Percentiles rank a stretch among this genome's conserved stretches.
These are phyloP conservation scores for Macaria notata DNA, from an alignment of 2,888 invertebrate genomes.

Conservation along the genomic window DNA sequence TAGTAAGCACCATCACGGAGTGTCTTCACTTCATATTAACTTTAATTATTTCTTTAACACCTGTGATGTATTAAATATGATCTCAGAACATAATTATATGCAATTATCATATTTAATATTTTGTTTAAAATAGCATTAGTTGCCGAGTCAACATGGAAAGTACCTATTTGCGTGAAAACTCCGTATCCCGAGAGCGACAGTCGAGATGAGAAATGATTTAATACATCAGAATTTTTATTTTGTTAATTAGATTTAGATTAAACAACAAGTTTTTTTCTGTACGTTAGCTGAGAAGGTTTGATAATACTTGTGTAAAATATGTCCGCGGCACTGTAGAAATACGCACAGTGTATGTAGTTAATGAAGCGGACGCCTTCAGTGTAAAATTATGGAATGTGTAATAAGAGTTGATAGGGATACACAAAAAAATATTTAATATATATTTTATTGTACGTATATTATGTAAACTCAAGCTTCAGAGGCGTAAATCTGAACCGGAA, in stretches of 20 bases:
- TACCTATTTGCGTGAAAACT: constrained; percentile 32
- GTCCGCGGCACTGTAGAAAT: constrained; percentile 66
- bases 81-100: constrained; percentile 83
- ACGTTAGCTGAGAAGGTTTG: constrained; percentile 13
- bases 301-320: constrained; percentile 15
- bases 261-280: constrained; percentile 19
- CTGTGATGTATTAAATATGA: constrained; percentile 87
- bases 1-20: constrained; percentile 22
- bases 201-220: constrained; percentile 73
- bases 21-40: constrained; percentile 32
- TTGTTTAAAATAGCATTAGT: constrained; percentile 63
- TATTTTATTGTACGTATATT: constrained; percentile 19
- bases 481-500: constrained; percentile 45
- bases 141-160: constrained; percentile 40
- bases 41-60: constrained; percentile 76
- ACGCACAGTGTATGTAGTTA: constrained; percentile 62
- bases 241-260: constrained; percentile 38
- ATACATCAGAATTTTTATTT: constrained; percentile 69
- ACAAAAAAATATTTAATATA: constrained; percentile 53
- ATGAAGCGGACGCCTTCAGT: constrained; percentile 39
- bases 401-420: constrained; percentile 58
- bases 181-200: constrained; percentile 54
- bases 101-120: constrained; percentile 77
- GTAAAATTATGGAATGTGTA: constrained; percentile 36
- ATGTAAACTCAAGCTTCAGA: constrained; percentile 57